Evolutionary conservation across 53 echinoderm and acorn worm genomes (phyloP), one percentile per base, ranked within the genome.

Genomic region (Stichopus horrens): DNA sequence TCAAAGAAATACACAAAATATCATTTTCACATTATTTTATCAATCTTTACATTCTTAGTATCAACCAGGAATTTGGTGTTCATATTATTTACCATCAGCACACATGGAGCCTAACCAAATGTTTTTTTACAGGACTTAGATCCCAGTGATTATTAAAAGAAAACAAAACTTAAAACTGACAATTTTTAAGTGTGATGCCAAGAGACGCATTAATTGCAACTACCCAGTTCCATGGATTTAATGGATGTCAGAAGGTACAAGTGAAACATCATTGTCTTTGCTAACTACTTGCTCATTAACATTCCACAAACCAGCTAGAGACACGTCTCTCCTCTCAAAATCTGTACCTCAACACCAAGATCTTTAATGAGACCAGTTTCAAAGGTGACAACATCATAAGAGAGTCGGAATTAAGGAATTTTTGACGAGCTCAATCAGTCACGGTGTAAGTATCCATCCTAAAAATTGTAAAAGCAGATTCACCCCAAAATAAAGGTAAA

Each of bases 321-420:
- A 67, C 68, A 3, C 11, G 11, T 14, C 13, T 4, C 11, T 67
- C 68, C n/a, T 67, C n/a, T 11, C 11, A 11, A 67, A 14, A 14
- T 18, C 37, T 9, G 60, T 86, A 92, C 90, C 83, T 92, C 87
- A 18, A 92, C 92, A 37, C 89, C 92, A 7, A 92, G 81, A 54
- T 92, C 92, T 57, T 74, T 87, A 74, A 87, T 87, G 0, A 75
- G 55, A 10, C 54, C 75, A 16, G 74, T 75, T 87, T 87, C 73
- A 73, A 90, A 83, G 4, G 77, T 91, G 9, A 97, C 95, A 57
- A 97, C 98, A 57, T 93, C 93, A 37, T 93, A 97, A 0, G 93
- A 91, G 57, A 97, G 91, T 22, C 98, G 94, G 82, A 97, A 97
- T 88, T 97, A 95, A 1, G 98, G 98, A 58, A 97, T 97, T 92